Evolutionary conservation across 2,888 invertebrate species (phyloP).

Genomic region (Sinohyriopsis cumingii): DNA sequence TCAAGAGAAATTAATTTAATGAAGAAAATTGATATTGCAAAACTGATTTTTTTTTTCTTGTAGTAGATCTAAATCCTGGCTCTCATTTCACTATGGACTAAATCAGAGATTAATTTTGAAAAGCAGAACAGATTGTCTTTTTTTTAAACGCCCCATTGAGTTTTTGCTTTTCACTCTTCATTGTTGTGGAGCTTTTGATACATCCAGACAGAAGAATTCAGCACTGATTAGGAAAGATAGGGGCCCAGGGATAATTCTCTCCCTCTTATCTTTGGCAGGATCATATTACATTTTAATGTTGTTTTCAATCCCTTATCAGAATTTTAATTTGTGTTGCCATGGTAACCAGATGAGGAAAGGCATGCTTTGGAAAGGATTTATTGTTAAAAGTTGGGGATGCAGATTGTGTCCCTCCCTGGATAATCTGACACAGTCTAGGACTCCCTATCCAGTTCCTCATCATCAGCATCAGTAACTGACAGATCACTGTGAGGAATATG

Average conservation of each 20-base stretch:
- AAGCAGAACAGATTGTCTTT: too few species aligned
- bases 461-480: not conserved
- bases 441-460: not conserved
- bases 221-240: conserved; percentile 11
- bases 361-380: conserved; percentile 49
- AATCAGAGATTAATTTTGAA: too few species aligned
- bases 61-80: too few species aligned
- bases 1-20: too few species aligned
- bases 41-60: too few species aligned
- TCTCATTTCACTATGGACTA: too few species aligned
- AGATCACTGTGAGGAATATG: not conserved
- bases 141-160: too few species aligned
- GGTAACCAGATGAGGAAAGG: conserved; percentile 48
- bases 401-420: conserved; percentile 21
- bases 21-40: too few species aligned
- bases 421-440: conserved; percentile 12
- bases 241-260: conserved; percentile 15
- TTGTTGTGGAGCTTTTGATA: conserved; percentile 9
- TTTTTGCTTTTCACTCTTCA: too few species aligned
- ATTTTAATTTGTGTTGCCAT: conserved; percentile 59
- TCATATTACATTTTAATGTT: conserved; percentile 53
- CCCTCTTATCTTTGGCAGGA: conserved; percentile 27
- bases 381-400: conserved; percentile 30
- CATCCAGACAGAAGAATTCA: conserved; percentile 19
- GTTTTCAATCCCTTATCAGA: conserved; percentile 55